Conservation (phyloP, 2,113 vertebrate species). For the Panthera leo region DNA sequence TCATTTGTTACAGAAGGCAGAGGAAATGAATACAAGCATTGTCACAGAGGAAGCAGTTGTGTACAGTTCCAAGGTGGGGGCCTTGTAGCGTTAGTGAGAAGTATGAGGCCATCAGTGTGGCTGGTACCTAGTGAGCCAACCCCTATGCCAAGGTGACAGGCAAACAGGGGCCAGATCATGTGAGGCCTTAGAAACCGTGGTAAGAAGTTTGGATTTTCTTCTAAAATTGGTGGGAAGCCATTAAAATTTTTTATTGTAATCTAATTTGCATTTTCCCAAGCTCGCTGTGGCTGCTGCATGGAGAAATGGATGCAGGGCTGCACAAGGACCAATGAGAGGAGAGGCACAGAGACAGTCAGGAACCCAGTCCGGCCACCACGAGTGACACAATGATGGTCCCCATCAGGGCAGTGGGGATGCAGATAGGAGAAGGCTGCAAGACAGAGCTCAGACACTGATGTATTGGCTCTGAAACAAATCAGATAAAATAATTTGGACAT, state of each 20-base stretch:
- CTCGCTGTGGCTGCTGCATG: neutral
- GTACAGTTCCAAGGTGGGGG: neutral
- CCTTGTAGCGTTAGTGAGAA: neutral
- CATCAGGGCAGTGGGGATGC: neutral
- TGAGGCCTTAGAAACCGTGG: fast-evolving
- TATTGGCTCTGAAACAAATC: constrained; percentile 58
- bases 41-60: neutral
- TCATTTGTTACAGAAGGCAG: neutral
- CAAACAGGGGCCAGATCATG: neutral
- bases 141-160: fast-evolving
- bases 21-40: neutral
- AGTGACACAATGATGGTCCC: fast-evolving
- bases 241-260: neutral
- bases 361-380: neutral
- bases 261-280: neutral
- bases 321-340: fast-evolving
- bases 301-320: neutral
- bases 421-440: neutral
- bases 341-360: neutral
- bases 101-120: neutral
- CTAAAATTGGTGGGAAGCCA: neutral
- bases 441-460: constrained; percentile 38
- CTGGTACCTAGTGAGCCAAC: no score
- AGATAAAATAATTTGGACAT: constrained; percentile 56
- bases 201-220: neutral